Percentiles rank a stretch among this genome's conserved stretches.
phyloP scores from a whole-genome alignment of 2,797 vertebrate species.

The Catharus ustulatus region DNA sequence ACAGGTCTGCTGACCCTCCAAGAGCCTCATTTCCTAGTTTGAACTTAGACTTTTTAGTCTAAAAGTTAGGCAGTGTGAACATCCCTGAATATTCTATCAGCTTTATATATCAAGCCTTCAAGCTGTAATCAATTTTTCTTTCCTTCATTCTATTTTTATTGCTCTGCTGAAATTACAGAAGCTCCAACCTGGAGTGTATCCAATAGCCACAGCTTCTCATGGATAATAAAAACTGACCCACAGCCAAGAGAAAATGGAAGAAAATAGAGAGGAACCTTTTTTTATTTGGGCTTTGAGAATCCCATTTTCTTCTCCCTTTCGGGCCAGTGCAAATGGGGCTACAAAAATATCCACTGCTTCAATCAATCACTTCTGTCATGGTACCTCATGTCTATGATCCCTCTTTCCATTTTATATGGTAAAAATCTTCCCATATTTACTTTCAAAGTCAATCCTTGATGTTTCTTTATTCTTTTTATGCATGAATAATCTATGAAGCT shows the following conservation, averaged over 20 bases:
- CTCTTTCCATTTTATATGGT: background rate
- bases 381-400: background rate
- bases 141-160: constrained; percentile 25
- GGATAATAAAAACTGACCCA: constrained; percentile 35
- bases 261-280: background rate
- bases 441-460: background rate
- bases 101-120: background rate
- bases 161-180: constrained; percentile 32
- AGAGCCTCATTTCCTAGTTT: background rate
- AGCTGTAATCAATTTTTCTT: constrained; percentile 13
- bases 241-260: background rate
- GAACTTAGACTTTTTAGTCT: background rate
- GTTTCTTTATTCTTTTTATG: constrained; percentile 12
- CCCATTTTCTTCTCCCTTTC: background rate
- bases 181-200: background rate
- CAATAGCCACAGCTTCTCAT: constrained; percentile 9
- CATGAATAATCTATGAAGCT: constrained; percentile 46
- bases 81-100: background rate
- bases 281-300: background rate
- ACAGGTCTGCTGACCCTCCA: background rate
- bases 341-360: background rate
- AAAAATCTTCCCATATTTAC: constrained; percentile 2
- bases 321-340: background rate
- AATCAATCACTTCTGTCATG: background rate
- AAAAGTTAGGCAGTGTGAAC: background rate